Evolutionary conservation across 2,113 vertebrate species (phyloP).

Genomic region (Pteropus alecto): DNA sequence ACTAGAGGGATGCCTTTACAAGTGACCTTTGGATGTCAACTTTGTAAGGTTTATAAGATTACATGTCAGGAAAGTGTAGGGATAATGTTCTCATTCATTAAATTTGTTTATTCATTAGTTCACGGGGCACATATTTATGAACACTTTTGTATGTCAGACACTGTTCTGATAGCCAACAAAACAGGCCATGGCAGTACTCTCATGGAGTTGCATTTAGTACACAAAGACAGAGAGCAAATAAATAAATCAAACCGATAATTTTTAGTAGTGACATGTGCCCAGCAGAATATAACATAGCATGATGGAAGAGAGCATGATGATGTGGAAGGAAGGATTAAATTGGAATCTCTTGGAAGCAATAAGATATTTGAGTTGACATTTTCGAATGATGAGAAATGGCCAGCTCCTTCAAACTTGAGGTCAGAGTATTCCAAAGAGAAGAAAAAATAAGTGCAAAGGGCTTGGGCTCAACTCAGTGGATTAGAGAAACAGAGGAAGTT

Average conservation of each 20-base stretch:
- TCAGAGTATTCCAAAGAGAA: not conserved
- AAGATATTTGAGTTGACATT: not conserved
- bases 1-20: not conserved
- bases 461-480: not conserved
- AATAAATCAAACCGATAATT: not conserved
- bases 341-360: not conserved
- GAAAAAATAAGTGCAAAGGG: not conserved
- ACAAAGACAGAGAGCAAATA: not conserved
- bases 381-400: not conserved
- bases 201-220: not conserved
- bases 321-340: not conserved
- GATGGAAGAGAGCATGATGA: not conserved
- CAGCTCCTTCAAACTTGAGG: not conserved
- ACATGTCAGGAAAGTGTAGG: not conserved
- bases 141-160: not conserved
- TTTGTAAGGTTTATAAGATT: not conserved
- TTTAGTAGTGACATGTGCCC: not conserved
- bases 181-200: not conserved
- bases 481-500: not conserved
- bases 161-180: not conserved
- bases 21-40: not conserved
- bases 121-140: not conserved
- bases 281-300: not conserved
- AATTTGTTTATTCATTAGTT: not conserved
- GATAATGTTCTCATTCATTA: not conserved